Evolutionary conservation across 2,888 invertebrate species (phyloP), one percentile per base, ranked within the genome.

Genomic region (Orthosia cruda): DNA sequence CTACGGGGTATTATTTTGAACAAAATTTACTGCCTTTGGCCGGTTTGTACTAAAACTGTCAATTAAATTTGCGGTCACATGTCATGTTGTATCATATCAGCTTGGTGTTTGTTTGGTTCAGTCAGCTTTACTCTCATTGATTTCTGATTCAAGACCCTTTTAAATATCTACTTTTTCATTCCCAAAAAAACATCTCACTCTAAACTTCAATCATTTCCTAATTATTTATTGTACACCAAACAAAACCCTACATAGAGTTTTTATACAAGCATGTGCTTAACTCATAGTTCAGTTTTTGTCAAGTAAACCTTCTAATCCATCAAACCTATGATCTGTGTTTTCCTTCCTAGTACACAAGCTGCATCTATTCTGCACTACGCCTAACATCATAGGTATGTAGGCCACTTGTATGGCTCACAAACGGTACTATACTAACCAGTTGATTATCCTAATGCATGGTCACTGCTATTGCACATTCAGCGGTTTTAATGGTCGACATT

Each of bases 351-450:
- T 61, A 83, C 64, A 81, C 71, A 71, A 26, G 32, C 18, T 62
- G 61, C 61, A 65, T 66, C 50, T 18, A 40, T 63, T 80, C 61
- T 80, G 58, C 69, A 80, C 76, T 50, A 54, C 18, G 69, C 84
- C 15, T 76, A 72, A 80, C 72, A 9, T 40, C 49, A 52, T 23
- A 74, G 74, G 59, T 73, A 83, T 83, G 74, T 78, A 81, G 81
- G 84, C 78, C 84, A 73, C 50, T 45, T 16, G 66, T 83, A 81
- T 64, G 62, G 70, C 66, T 23, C 55, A 58, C 81, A 74, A 84
- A 84, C 84, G 81, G 83, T 70, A 83, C 84, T 67, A 52, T 55
- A 63, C 68, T 70, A 82, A 77, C 72, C 71, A 84, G 71, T 77
- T 69, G 83, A 77, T 85, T 70, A 85, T 85, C 80, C 80, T 71